Conservation (phyloP, 2,797 vertebrate species). For the Melanotaenia maccullochi region DNA sequence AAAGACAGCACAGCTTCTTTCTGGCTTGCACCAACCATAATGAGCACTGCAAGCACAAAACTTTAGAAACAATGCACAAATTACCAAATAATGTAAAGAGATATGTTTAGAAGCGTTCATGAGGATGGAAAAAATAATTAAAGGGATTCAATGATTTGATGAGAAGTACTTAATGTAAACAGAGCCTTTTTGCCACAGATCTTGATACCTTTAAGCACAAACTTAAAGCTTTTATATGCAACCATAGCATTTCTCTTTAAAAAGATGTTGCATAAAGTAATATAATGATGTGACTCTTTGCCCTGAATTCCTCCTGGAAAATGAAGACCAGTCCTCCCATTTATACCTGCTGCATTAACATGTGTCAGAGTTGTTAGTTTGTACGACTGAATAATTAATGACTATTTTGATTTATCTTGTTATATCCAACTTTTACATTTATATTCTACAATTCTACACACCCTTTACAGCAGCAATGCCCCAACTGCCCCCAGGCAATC, state of each 20-base stretch:
- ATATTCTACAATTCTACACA: background rate
- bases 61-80: background rate
- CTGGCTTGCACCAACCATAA: background rate
- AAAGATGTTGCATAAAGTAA: background rate
- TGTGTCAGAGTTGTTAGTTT: background rate
- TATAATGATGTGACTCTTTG: background rate
- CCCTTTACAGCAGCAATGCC: conserved; percentile 22
- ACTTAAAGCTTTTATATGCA: background rate
- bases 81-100: background rate
- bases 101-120: background rate
- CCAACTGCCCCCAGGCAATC: conserved; percentile 20
- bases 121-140: background rate
- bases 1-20: background rate
- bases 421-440: background rate
- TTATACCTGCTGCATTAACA: conserved; percentile 7
- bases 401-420: background rate
- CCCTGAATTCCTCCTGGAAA: background rate
- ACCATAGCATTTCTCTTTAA: background rate
- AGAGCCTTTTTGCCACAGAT: background rate
- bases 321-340: background rate
- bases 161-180: background rate
- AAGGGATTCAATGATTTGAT: background rate
- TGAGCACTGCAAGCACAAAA: background rate
- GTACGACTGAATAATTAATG: conserved; percentile 5
- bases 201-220: background rate